Evolutionary conservation across 1,140 invertebrate genomes (phyloP).

Genomic region (Paralvinella palmiformis): DNA sequence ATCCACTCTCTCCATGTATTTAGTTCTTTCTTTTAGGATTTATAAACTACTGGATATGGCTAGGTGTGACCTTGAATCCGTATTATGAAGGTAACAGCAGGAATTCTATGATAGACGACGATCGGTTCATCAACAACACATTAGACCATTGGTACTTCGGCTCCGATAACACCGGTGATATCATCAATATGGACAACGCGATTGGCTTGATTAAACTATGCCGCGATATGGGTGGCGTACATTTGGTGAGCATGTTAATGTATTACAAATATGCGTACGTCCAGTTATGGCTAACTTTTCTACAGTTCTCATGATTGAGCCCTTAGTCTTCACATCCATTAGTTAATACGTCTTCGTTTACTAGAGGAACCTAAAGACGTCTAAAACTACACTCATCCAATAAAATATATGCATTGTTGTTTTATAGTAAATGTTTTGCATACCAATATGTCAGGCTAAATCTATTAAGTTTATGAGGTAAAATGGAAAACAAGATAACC

Average conservation of each 20-base stretch:
- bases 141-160: slow-evolving; percentile 80
- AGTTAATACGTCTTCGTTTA: not conserved
- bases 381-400: too few relatives aligned
- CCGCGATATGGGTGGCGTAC: slow-evolving; percentile 34
- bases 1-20: too few relatives aligned
- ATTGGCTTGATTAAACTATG: slow-evolving; percentile 53
- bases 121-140: slow-evolving; percentile 74
- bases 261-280: not conserved
- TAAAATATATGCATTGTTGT: too few relatives aligned
- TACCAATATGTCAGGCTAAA: too few relatives aligned
- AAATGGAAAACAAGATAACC: too few relatives aligned
- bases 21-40: too few relatives aligned
- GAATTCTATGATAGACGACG: slow-evolving; percentile 59
- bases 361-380: not conserved
- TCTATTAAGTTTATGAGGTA: too few relatives aligned
- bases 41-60: slow-evolving; percentile 69
- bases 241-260: slow-evolving; percentile 33
- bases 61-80: slow-evolving; percentile 80
- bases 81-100: slow-evolving; percentile 80
- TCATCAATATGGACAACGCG: slow-evolving; percentile 65
- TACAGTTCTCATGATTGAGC: not conserved
- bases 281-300: not conserved
- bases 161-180: slow-evolving; percentile 72
- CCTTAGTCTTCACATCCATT: not conserved
- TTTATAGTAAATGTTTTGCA: too few relatives aligned